Evolutionary conservation across 2,888 invertebrate species (phyloP).

Genomic region (Thera obeliscata): DNA sequence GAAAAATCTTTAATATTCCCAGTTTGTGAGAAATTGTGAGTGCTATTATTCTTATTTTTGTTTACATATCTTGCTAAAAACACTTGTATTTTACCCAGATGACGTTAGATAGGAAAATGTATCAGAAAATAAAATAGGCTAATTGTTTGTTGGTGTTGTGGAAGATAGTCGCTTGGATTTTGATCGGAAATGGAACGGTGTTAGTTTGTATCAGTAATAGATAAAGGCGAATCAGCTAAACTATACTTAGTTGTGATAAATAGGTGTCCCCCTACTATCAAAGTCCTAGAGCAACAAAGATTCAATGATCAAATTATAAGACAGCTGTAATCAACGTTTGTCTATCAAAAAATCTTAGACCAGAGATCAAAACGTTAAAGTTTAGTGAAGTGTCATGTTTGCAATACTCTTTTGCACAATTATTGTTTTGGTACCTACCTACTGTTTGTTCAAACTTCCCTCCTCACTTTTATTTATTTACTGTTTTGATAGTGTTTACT

Average conservation of each 20-base stretch:
- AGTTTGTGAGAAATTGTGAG: conserved; percentile 5
- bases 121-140: conserved; percentile 49
- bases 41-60: conserved; percentile 1
- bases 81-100: conserved; percentile 8
- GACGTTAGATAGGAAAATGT: conserved; percentile 55
- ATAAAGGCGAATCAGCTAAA: too few species aligned
- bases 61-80: not conserved
- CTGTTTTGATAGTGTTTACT: too few species aligned
- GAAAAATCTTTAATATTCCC: conserved; percentile 19
- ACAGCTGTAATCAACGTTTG: not conserved
- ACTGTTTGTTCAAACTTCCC: not conserved
- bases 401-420: not conserved
- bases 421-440: not conserved
- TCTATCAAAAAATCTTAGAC: not conserved
- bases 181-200: conserved; percentile 18
- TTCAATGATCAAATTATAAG: not conserved
- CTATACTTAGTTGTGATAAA: not conserved
- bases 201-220: conserved; percentile 27
- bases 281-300: not conserved
- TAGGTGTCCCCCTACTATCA: not conserved
- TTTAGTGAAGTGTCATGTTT: too few species aligned
- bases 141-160: conserved; percentile 50
- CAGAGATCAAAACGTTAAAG: too few species aligned
- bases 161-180: conserved; percentile 37
- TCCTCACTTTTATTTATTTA: not conserved